A percentile compares a stretch with the other conserved stretches of the same genome.
These are phyloP conservation scores for Hypsibius dujardini DNA, from an alignment of 1,140 invertebrate genomes.

Conservation along the genomic window DNA sequence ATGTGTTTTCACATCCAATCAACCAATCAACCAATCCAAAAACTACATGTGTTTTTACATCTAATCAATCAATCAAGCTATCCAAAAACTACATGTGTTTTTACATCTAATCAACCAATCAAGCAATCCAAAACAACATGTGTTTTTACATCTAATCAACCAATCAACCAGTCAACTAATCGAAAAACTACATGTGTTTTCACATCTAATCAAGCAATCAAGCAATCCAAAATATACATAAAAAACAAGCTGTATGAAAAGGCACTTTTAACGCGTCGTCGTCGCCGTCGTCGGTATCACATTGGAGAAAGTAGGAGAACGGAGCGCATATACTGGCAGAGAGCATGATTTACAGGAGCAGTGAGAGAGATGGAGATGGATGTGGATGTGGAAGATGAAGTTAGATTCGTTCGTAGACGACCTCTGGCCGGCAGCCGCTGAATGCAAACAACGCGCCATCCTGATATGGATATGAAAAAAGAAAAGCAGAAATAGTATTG, in stretches of 20 bases:
- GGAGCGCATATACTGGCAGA: not conserved
- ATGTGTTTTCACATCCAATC: too few species aligned
- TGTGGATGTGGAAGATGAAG: not conserved
- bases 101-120: too few species aligned
- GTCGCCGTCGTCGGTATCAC: too few species aligned
- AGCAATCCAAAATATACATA: not conserved
- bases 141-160: too few species aligned
- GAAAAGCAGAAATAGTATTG: not conserved
- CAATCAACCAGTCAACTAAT: too few species aligned
- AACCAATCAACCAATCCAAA: too few species aligned
- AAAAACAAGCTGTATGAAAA: not conserved
- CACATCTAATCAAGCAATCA: not conserved
- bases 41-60: too few species aligned
- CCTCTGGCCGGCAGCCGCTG: slow-evolving; percentile 23
- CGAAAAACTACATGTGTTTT: too few species aligned
- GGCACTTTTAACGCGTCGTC: too few species aligned
- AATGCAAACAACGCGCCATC: slow-evolving; percentile 23
- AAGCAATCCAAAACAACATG: too few species aligned
- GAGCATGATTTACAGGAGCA: not conserved
- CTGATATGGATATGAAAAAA: slow-evolving; percentile 20
- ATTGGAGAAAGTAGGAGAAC: not conserved
- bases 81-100: too few species aligned
- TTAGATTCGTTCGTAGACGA: slow-evolving; percentile 23
- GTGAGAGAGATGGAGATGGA: not conserved
- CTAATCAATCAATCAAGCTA: too few species aligned